Conservation (phyloP, 1,140 invertebrate species). For the Delia radicum region DNA sequence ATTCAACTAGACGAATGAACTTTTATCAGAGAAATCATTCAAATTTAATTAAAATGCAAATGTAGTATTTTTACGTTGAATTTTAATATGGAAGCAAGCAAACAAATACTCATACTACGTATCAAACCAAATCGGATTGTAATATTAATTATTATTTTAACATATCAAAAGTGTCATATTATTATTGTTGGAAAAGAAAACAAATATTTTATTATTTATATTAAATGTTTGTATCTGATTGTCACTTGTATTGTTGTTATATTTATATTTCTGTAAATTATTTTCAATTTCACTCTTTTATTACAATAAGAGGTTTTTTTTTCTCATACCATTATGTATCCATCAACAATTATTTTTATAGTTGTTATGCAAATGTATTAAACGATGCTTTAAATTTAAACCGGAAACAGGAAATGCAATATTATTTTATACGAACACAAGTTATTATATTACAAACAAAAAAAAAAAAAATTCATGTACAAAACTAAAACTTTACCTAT, state of each 20-base stretch:
- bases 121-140: background rate
- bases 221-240: background rate
- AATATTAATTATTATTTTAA: background rate
- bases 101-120: background rate
- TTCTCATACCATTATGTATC: background rate
- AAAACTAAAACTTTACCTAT: no score
- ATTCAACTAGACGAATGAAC: no score
- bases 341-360: background rate
- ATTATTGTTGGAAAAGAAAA: background rate
- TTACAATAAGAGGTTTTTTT: no score
- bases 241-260: background rate
- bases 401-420: background rate
- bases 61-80: background rate
- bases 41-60: constrained; percentile 5
- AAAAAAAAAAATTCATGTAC: no score
- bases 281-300: background rate
- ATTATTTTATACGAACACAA: no score
- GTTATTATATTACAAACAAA: no score
- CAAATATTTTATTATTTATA: background rate
- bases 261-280: background rate
- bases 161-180: background rate
- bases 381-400: background rate
- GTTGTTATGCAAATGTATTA: background rate
- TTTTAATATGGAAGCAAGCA: background rate
- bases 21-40: background rate